A percentile compares a stretch with the other conserved stretches of the same genome.
These are phyloP conservation scores for Dynastes grantii DNA, from an alignment of 2,888 invertebrate genomes.

Conservation along the genomic window DNA sequence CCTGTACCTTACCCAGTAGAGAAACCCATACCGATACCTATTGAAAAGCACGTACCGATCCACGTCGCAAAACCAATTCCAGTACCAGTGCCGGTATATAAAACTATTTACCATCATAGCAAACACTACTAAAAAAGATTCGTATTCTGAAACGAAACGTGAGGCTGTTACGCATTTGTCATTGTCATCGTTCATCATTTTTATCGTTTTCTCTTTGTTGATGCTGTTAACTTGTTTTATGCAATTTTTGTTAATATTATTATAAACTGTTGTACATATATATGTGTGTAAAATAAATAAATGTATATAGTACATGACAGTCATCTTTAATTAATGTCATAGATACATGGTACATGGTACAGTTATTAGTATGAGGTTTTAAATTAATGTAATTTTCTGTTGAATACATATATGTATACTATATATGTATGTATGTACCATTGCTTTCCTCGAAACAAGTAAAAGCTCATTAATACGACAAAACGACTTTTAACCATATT, in stretches of 20 bases:
- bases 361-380: too few species aligned
- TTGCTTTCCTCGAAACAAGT: too few species aligned
- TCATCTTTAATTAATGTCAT: too few species aligned
- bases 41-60: constrained; percentile 80
- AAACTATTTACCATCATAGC: constrained; percentile 81
- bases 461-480: too few species aligned
- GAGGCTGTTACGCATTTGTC: constrained; percentile 37
- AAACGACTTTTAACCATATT: too few species aligned
- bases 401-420: too few species aligned
- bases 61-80: constrained; percentile 80
- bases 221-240: constrained; percentile 6
- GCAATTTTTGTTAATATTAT: not conserved
- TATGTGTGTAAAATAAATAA: too few species aligned
- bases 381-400: too few species aligned
- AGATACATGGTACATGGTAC: too few species aligned
- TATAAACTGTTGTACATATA: not conserved
- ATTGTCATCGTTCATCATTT: constrained; percentile 37
- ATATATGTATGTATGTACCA: too few species aligned
- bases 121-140: constrained; percentile 68
- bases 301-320: too few species aligned
- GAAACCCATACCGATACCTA: constrained; percentile 80
- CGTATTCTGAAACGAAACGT: constrained; percentile 10
- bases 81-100: constrained; percentile 81
- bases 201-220: not conserved
- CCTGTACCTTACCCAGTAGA: constrained; percentile 78